These are phyloP conservation scores for Notechis scutatus DNA, from an alignment of 2,113 vertebrate species.

Conservation along the genomic window DNA sequence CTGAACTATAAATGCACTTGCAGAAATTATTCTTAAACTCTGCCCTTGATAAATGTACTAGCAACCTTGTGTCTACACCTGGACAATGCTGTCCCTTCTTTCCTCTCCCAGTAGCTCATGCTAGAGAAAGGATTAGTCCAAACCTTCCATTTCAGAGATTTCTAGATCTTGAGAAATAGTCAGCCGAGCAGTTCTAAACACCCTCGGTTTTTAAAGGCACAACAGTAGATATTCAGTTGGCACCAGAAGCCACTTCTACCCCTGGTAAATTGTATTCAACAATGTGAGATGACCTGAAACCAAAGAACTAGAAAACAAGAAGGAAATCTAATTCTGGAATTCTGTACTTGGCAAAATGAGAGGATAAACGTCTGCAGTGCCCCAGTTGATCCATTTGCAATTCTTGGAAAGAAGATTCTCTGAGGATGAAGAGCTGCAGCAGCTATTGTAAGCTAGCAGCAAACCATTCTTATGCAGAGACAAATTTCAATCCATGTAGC, in stretches of 20 bases:
- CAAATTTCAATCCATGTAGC: background rate
- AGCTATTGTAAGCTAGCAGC: background rate
- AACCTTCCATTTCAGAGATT: background rate
- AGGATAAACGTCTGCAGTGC: background rate
- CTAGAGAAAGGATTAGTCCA: background rate
- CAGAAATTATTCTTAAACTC: background rate
- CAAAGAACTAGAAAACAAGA: background rate
- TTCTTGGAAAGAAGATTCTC: background rate
- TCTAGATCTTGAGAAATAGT: background rate
- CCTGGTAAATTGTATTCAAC: background rate
- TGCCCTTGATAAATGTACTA: background rate
- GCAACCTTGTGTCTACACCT: background rate
- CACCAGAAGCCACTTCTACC: background rate
- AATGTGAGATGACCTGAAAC: background rate
- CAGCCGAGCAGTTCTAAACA: background rate
- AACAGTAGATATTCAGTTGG: background rate
- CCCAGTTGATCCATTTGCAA: background rate
- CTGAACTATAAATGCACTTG: constrained; percentile 6
- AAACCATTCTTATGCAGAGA: background rate
- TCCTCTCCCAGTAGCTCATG: background rate
- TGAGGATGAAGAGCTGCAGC: background rate
- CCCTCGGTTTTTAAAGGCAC: background rate
- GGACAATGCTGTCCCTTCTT: background rate
- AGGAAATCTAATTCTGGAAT: background rate
- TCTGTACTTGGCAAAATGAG: constrained; percentile 1